Conservation (phyloP, 2,113 vertebrate species). For the Sylvia atricapilla region DNA sequence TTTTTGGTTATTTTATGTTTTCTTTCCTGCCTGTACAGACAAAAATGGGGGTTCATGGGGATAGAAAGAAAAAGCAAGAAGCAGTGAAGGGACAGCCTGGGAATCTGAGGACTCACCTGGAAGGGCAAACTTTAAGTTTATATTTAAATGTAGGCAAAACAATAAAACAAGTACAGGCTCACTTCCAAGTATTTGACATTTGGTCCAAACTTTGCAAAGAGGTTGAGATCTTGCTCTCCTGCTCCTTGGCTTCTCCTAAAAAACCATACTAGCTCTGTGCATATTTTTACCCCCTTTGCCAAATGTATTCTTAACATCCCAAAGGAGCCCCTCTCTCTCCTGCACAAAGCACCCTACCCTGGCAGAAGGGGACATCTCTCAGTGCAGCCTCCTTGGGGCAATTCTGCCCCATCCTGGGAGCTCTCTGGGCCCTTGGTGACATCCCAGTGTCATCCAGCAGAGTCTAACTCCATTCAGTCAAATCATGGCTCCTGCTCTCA, state of each 20-base stretch:
- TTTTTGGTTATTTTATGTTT: background rate
- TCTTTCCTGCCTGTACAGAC: background rate
- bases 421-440: background rate
- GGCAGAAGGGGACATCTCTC: background rate
- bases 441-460: background rate
- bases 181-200: background rate
- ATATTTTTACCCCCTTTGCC: background rate
- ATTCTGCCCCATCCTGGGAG: fast-evolving
- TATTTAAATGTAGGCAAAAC: background rate
- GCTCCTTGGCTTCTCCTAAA: background rate
- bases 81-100: background rate
- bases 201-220: background rate
- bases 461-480: background rate
- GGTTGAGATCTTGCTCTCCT: background rate
- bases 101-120: background rate
- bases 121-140: background rate
- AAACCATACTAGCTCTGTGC: background rate
- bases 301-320: background rate
- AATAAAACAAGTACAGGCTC: background rate
- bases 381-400: background rate
- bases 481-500: background rate
- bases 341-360: background rate
- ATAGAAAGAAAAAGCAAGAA: background rate
- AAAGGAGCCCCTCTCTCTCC: background rate
- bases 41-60: background rate